Evolutionary conservation across 2,113 vertebrate species (phyloP).

Genomic region (Thamnophis sirtalis): DNA sequence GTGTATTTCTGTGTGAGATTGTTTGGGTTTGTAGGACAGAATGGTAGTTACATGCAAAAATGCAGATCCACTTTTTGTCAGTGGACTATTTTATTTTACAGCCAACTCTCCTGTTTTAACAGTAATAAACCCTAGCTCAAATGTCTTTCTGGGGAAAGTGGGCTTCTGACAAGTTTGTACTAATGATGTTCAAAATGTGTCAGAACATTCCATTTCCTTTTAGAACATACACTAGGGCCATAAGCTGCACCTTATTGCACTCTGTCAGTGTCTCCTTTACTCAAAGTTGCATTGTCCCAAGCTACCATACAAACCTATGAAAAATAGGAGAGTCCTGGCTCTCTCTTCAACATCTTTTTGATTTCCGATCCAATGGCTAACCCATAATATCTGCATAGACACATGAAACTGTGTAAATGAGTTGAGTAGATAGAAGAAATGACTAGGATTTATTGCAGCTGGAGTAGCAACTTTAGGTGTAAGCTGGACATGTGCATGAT

Average conservation of each 20-base stretch:
- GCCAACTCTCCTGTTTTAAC: not conserved
- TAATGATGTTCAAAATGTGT: not conserved
- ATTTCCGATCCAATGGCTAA: not conserved
- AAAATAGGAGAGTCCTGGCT: not conserved
- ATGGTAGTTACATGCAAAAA: not conserved
- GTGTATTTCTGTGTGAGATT: not conserved
- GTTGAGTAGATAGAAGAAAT: not conserved
- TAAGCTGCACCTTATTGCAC: not conserved
- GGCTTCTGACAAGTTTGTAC: not conserved
- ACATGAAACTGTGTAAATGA: not conserved
- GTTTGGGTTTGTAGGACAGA: not conserved
- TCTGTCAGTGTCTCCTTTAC: not conserved
- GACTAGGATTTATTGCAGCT: not conserved
- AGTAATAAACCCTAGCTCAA: not conserved
- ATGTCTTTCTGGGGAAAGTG: not conserved
- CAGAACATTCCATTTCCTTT: not conserved
- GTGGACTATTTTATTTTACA: not conserved
- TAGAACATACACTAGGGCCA: not conserved
- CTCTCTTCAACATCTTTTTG: not conserved
- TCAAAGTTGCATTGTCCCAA: not conserved
- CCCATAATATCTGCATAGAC: not conserved
- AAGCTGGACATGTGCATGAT: not conserved
- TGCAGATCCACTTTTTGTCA: not conserved
- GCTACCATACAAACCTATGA: not conserved
- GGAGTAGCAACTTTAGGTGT: not conserved